Percentiles rank a stretch among this genome's conserved stretches.
Evolutionary conservation across 2,113 vertebrate genomes (phyloP).

Genomic region (Tachuris rubrigastra): DNA sequence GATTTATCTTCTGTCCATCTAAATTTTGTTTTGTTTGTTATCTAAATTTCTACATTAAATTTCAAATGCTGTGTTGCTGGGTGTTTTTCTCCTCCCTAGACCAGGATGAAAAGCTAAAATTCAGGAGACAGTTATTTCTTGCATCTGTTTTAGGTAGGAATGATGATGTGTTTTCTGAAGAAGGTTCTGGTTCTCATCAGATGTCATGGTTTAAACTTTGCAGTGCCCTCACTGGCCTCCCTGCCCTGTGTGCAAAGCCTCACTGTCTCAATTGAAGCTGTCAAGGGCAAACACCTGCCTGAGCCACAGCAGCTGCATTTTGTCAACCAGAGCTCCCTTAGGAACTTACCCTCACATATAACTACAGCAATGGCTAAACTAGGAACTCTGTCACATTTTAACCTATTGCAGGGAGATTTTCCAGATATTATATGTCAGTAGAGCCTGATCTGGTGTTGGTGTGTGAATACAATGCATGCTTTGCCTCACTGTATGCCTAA

Average conservation of each 20-base stretch:
- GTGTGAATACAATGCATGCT: not conserved
- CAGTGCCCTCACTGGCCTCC: not conserved
- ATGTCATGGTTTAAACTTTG: not conserved
- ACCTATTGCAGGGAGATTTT: not conserved
- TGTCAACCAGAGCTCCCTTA: not conserved
- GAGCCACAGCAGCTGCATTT: not conserved
- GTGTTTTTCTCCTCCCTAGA: not conserved
- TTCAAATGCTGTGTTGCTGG: not conserved
- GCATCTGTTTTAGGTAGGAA: not conserved
- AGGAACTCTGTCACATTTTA: not conserved
- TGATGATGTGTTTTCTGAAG: accelerated
- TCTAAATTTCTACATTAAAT: not conserved
- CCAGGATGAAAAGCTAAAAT: not conserved
- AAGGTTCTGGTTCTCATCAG: not conserved
- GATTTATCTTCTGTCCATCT: not conserved
- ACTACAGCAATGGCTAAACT: not conserved
- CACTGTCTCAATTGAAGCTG: not conserved
- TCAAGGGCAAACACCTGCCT: not conserved
- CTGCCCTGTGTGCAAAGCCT: not conserved
- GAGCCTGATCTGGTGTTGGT: not conserved
- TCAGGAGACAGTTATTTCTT: not conserved
- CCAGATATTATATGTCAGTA: not conserved
- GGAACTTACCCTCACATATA: accelerated
- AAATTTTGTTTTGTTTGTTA: not conserved
- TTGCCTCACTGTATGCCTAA: not conserved